phyloP scores from a whole-genome alignment of 2,888 invertebrate genomes.

The Hirtodrosophila cameraria region DNA sequence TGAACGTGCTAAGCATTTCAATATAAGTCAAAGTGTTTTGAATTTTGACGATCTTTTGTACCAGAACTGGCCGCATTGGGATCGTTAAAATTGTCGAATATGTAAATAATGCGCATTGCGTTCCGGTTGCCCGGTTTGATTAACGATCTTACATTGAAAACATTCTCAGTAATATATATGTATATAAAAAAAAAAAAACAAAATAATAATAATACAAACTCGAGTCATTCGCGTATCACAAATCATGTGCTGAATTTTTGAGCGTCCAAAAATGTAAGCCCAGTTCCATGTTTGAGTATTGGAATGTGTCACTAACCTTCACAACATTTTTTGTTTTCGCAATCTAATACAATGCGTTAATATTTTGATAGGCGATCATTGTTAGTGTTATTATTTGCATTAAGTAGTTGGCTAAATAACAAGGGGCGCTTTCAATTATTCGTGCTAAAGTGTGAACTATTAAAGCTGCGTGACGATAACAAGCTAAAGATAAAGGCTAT shows the following conservation, averaged over 20 bases:
- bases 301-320: conserved; percentile 63
- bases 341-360: conserved; percentile 10
- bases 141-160: conserved; percentile 62
- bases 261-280: conserved; percentile 30
- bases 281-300: conserved; percentile 18
- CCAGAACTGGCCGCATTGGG: conserved; percentile 25
- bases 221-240: conserved; percentile 19
- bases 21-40: conserved; percentile 16
- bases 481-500: conserved; percentile 28
- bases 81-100: conserved; percentile 50
- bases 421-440: conserved; percentile 13
- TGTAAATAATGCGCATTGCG: conserved; percentile 64
- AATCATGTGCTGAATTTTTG: conserved; percentile 60
- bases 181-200: conserved; percentile 20
- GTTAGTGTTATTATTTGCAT: conserved; percentile 32
- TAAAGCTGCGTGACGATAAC: conserved; percentile 60
- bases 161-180: conserved; percentile 18
- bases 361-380: conserved; percentile 13
- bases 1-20: conserved; percentile 14
- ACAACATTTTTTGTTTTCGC: conserved; percentile 44
- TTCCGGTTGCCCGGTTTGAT: conserved; percentile 70
- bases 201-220: conserved; percentile 7
- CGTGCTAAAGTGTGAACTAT: conserved; percentile 62
- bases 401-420: conserved; percentile 13
- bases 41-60: conserved; percentile 49